Conservation (phyloP, 2,797 vertebrate species). For the Delichon dasypus region DNA sequence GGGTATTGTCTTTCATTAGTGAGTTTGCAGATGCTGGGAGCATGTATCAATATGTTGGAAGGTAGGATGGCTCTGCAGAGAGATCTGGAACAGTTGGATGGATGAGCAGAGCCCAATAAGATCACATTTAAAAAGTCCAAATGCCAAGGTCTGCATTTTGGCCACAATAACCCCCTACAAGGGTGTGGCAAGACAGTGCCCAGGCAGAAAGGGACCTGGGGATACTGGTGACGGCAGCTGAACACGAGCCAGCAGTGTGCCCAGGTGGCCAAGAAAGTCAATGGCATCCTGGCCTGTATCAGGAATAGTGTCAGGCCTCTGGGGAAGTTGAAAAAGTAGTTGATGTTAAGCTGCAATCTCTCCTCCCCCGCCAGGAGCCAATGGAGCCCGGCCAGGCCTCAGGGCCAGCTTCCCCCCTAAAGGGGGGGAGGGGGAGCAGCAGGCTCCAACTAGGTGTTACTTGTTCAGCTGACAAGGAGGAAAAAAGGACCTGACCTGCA, state of each 20-base stretch:
- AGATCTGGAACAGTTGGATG: not conserved
- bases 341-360: too few relatives aligned
- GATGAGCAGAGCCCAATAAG: not conserved
- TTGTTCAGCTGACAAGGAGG: too few relatives aligned
- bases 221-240: not conserved
- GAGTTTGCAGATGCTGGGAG: not conserved
- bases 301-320: not conserved
- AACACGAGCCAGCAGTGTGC: not conserved
- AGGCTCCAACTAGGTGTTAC: too few relatives aligned
- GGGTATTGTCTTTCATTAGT: not conserved
- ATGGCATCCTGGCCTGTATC: not conserved
- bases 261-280: not conserved
- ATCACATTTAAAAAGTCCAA: not conserved
- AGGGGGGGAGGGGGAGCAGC: too few relatives aligned
- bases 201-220: not conserved
- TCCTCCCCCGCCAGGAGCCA: too few relatives aligned
- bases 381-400: too few relatives aligned
- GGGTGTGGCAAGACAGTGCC: not conserved
- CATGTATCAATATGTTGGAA: not conserved
- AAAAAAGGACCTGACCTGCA: too few relatives aligned
- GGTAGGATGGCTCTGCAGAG: not conserved
- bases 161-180: too few relatives aligned
- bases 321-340: too few relatives aligned
- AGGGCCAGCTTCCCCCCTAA: too few relatives aligned
- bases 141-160: not conserved